A percentile compares a stretch with the other conserved stretches of the same genome.
phyloP scores from a whole-genome alignment of 1,140 invertebrate species.

The Wiebesia pumilae region DNA sequence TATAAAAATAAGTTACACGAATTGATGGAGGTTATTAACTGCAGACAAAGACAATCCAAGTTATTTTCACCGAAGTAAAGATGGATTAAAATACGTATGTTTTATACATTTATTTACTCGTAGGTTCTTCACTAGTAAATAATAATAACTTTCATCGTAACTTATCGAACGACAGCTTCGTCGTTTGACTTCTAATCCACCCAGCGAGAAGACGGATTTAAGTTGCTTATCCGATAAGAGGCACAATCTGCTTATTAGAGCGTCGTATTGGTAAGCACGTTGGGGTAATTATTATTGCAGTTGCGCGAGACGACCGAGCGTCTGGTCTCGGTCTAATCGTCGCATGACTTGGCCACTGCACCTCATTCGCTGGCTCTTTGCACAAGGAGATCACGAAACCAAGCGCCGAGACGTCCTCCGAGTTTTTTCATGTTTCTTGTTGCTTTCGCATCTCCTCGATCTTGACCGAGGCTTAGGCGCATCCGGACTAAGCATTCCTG shows the following conservation, averaged over 20 bases:
- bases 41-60: no score
- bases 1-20: no score
- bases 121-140: no score
- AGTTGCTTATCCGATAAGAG: background rate
- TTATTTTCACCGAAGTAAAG: no score
- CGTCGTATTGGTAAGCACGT: conserved; percentile 18
- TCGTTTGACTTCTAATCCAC: no score
- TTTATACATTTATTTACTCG: no score
- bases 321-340: conserved; percentile 42
- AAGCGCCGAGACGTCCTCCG: background rate
- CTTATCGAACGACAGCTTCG: no score
- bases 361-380: conserved; percentile 22
- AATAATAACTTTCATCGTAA: no score
- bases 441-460: background rate
- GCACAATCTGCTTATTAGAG: conserved; percentile 42
- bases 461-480: background rate
- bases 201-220: no score
- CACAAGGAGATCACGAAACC: conserved; percentile 27
- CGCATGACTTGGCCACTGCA: conserved; percentile 7
- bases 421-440: background rate
- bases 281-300: conserved; percentile 36
- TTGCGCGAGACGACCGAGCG: background rate
- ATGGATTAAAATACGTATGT: no score
- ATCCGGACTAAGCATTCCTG: background rate
- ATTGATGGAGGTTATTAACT: no score